phyloP scores from a whole-genome alignment of 2,113 vertebrate genomes.

The Lamprologus sp. region DNA sequence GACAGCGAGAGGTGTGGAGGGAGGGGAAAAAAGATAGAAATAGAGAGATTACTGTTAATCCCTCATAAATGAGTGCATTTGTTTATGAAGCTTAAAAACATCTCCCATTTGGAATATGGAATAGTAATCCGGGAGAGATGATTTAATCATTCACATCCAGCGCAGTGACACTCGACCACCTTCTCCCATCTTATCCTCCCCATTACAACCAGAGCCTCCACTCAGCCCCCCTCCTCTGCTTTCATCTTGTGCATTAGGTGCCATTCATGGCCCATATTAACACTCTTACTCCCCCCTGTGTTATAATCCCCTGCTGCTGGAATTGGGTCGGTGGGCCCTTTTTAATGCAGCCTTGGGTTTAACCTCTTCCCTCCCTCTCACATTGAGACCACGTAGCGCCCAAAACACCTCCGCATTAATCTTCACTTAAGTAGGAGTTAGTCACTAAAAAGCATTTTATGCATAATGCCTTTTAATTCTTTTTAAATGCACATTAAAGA shows the following conservation, averaged over 20 bases:
- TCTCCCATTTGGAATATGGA: slow-evolving; percentile 79
- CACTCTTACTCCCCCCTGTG: slow-evolving; percentile 45
- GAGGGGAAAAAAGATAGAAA: slow-evolving; percentile 49
- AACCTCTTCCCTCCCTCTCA: slow-evolving; percentile 28
- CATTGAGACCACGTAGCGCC: neutral
- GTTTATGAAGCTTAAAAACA: slow-evolving; percentile 75
- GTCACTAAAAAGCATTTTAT: slow-evolving; percentile 20
- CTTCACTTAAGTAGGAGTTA: slow-evolving; percentile 27
- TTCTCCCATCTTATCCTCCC: slow-evolving; percentile 30
- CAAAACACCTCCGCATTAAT: slow-evolving; percentile 51
- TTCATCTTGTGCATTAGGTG: slow-evolving; percentile 24
- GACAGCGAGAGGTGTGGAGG: neutral
- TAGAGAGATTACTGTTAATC: slow-evolving; percentile 77
- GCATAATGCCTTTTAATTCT: neutral
- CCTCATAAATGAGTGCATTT: slow-evolving; percentile 75
- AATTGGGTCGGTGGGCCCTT: slow-evolving; percentile 41
- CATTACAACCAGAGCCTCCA: slow-evolving; percentile 46
- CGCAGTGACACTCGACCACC: slow-evolving; percentile 19
- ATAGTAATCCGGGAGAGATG: slow-evolving; percentile 71
- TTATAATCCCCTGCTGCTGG: slow-evolving; percentile 52
- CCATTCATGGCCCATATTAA: slow-evolving; percentile 59
- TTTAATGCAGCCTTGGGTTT: slow-evolving; percentile 55
- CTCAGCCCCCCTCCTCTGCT: neutral
- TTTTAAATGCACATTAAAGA: neutral
- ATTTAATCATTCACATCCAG: slow-evolving; percentile 68